phyloP scores from a whole-genome alignment of 2,797 vertebrate species.

The Enteromius trimaculatus region DNA sequence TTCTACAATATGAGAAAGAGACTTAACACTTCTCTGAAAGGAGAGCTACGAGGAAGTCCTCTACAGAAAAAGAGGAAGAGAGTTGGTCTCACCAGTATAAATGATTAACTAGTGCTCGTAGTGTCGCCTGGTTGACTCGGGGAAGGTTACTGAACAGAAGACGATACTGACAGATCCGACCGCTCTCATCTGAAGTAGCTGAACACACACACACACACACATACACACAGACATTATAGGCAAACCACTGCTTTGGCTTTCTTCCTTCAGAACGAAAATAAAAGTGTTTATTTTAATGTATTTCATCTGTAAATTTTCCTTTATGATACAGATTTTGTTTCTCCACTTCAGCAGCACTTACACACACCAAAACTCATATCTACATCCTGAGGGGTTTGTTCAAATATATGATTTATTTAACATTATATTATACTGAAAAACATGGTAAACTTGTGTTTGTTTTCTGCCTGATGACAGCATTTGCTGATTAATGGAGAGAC shows the following conservation, averaged over 20 bases:
- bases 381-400: not conserved
- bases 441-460: not conserved
- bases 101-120: conserved; percentile 91
- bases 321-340: not conserved
- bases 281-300: not conserved
- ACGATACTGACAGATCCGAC: conserved; percentile 81
- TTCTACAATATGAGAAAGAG: not conserved
- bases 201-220: conserved; percentile 2
- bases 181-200: conserved; percentile 80
- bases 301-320: not conserved
- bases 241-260: not conserved
- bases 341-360: not conserved
- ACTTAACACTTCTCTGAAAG: not conserved
- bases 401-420: not conserved
- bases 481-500: too few species aligned
- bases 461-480: too few species aligned
- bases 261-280: not conserved
- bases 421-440: not conserved
- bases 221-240: not conserved
- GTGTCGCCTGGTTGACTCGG: conserved; percentile 87
- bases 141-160: conserved; percentile 82
- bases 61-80: not conserved
- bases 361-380: not conserved
- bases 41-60: conserved; percentile 24
- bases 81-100: conserved; percentile 85